Percentiles rank a stretch among this genome's conserved stretches.
These are phyloP conservation scores for Centroberyx gerrardi DNA, from an alignment of 2,797 vertebrate genomes.

Conservation along the genomic window DNA sequence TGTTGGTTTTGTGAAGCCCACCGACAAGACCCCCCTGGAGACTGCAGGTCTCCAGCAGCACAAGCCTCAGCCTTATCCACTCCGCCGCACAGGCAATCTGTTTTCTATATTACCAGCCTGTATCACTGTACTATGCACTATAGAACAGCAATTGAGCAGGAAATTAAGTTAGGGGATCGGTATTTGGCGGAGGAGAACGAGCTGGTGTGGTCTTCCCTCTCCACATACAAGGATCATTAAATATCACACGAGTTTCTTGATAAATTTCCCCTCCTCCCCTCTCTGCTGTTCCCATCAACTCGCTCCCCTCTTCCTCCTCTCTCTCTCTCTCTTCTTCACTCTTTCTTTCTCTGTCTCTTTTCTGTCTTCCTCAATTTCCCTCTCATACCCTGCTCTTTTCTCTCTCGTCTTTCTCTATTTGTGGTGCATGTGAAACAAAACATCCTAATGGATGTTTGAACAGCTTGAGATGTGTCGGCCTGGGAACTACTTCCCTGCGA, in stretches of 20 bases:
- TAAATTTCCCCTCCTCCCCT: constrained; percentile 81
- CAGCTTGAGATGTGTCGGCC: constrained; percentile 88
- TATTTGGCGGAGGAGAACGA: constrained; percentile 89
- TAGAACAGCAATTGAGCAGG: constrained; percentile 93
- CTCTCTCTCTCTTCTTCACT: constrained; percentile 8
- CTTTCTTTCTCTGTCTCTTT: constrained; percentile 57
- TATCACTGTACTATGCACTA: constrained; percentile 91
- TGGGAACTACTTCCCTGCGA: constrained; percentile 86
- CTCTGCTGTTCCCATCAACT: constrained; percentile 80
- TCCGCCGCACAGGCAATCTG: constrained; percentile 90
- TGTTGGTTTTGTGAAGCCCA: constrained; percentile 91
- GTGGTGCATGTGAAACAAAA: constrained; percentile 85
- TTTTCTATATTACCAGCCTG: constrained; percentile 91
- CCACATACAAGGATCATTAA: constrained; percentile 92
- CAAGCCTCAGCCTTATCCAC: constrained; percentile 88
- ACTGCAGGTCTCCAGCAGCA: constrained; percentile 86
- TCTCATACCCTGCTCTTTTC: constrained; percentile 72
- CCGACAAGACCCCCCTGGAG: constrained; percentile 88
- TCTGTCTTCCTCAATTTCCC: constrained; percentile 75
- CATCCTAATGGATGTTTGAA: constrained; percentile 91
- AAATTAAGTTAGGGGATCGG: constrained; percentile 93
- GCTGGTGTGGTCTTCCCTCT: constrained; percentile 87
- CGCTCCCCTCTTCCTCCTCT: constrained; percentile 53
- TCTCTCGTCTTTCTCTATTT: constrained; percentile 75
- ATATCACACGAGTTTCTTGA: constrained; percentile 89